phyloP scores from a whole-genome alignment of 1,140 invertebrate genomes.

The Akabosia matsudoensis region DNA sequence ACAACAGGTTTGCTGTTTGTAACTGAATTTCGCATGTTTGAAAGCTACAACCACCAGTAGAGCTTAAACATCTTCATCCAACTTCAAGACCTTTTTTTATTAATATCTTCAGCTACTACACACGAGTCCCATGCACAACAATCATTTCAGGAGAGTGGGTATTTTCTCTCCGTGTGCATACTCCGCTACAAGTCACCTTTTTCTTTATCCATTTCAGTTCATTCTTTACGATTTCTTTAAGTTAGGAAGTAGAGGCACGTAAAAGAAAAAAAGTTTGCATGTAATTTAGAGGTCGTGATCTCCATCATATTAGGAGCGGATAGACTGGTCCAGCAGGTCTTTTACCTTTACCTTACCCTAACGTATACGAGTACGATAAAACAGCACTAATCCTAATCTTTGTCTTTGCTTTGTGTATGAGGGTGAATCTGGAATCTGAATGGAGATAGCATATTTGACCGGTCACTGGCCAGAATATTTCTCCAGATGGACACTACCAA shows the following conservation, averaged over 20 bases:
- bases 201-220: neutral
- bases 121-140: no score
- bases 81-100: constrained; percentile 9
- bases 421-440: no score
- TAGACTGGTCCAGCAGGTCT: constrained; percentile 21
- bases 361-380: neutral
- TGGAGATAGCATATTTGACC: no score
- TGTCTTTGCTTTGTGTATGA: no score
- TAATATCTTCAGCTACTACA: no score
- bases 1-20: no score
- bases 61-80: constrained; percentile 18
- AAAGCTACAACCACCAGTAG: neutral
- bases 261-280: constrained; percentile 4
- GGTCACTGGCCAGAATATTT: no score
- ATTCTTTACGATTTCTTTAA: neutral
- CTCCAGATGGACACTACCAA: no score
- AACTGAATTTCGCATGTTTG: neutral
- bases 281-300: constrained; percentile 20
- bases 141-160: no score
- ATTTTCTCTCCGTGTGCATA: no score
- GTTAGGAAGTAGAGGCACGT: neutral
- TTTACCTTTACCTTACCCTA: constrained; percentile 25
- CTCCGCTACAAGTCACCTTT: no score
- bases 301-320: constrained; percentile 1
- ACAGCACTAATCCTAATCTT: no score